phyloP scores from a whole-genome alignment of 2,113 vertebrate species.

The Neolamprologus fasciatus region DNA sequence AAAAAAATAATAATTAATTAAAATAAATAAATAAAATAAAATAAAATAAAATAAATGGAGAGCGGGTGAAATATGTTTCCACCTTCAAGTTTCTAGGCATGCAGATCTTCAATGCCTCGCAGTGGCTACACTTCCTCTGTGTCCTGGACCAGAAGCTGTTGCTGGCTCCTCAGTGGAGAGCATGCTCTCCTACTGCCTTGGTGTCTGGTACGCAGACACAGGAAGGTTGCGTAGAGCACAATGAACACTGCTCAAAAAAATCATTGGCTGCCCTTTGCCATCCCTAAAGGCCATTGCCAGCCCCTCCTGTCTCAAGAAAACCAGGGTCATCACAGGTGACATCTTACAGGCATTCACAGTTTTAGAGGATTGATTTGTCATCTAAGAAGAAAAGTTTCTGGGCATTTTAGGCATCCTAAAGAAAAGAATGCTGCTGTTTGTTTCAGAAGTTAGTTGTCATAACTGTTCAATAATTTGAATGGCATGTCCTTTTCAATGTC shows the following conservation, averaged over 20 bases:
- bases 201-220: background rate
- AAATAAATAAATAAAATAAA: background rate
- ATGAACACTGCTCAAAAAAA: background rate
- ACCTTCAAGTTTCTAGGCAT: background rate
- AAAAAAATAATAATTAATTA: background rate
- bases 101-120: background rate
- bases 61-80: background rate
- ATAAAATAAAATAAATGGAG: background rate
- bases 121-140: background rate
- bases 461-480: background rate
- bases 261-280: background rate
- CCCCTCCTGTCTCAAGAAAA: background rate
- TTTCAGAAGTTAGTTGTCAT: background rate
- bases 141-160: background rate
- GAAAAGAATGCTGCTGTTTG: background rate
- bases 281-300: background rate
- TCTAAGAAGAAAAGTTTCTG: background rate
- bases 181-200: background rate
- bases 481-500: background rate
- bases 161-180: background rate
- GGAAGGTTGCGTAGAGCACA: background rate
- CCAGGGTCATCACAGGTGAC: background rate
- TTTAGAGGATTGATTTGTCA: background rate
- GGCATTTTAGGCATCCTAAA: background rate
- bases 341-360: background rate